Base-by-base conservation (phyloP, 2,888 invertebrate genomes). In the Eupithecia dodoneata region DNA sequence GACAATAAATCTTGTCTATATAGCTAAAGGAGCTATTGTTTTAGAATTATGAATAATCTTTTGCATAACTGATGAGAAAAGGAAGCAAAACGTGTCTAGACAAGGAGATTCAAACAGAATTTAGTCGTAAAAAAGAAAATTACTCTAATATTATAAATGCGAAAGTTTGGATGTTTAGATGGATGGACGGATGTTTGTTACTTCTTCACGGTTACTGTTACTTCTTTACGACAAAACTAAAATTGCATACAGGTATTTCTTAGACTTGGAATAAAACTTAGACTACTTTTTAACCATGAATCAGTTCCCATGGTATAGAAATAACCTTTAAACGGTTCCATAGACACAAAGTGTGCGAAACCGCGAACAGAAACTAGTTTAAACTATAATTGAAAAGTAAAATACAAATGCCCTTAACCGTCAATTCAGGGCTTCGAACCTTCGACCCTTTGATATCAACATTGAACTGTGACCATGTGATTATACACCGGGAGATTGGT, bases 401-500 rank as follows among this genome's bases (percentile, higher is more conserved):
- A 7, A 42, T 47, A 45, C 12, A 49, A 49, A 73, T 84, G 85
- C 80, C 85, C 85, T 85, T 85, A 83, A 83, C 82, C 81, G 79
- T 78, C 78, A 81, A 76, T 80, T 81, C 75, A 81, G 79, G 79
- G 81, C 74, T 81, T 81, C 80, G 83, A 83, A 85, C 85, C 82
- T 85, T 84, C 81, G 86, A 85, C 86, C 85, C 84, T 82, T 82
- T 80, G 73, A 74, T 74, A 76, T 80, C 83, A 83, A 83, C 86
- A 87, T 86, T 87, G 87, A 87, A 84, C 86, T 86, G 82, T 82
- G 85, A 80, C 79, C 77, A 69, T 81, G 82, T 52, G 52, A 73
- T 73, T 73, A 73, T 71, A 59, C 45, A 75, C 9, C 52, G 42
- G 59, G 41, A 67, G 44, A 42, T 69, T n/a, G 45, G 69, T 44